These are phyloP conservation scores for Oedothorax gibbosus DNA, from an alignment of 1,140 invertebrate genomes.

Conservation along the genomic window DNA sequence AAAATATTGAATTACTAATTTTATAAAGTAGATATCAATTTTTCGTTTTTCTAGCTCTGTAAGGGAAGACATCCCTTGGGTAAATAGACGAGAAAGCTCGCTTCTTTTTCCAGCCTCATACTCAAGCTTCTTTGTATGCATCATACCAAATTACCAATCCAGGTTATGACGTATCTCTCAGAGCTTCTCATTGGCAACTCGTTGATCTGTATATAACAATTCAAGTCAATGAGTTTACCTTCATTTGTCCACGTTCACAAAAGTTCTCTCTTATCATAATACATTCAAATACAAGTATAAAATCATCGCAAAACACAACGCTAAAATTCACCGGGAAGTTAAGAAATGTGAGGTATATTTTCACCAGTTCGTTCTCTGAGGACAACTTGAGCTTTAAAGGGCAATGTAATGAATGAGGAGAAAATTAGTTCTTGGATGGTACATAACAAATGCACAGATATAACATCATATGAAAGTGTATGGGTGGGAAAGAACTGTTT, in stretches of 20 bases:
- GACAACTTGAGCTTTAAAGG: constrained; percentile 42
- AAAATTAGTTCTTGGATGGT: constrained; percentile 53
- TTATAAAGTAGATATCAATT: constrained; percentile 3
- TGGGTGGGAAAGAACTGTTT: constrained; percentile 38
- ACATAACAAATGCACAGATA: constrained; percentile 49
- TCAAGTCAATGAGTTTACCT: constrained; percentile 29
- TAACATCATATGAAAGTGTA: constrained; percentile 47
- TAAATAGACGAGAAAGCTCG: constrained; percentile 22
- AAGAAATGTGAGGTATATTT: constrained; percentile 49
- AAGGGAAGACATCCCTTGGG: background rate
- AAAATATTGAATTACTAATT: constrained; percentile 29
- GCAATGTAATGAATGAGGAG: constrained; percentile 1
- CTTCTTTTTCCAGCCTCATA: constrained; percentile 40
- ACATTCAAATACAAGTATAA: constrained; percentile 39
- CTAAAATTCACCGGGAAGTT: constrained; percentile 60
- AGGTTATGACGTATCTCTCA: constrained; percentile 36
- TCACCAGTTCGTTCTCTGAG: constrained; percentile 28
- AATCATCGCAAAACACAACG: constrained; percentile 50
- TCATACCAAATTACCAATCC: constrained; percentile 14
- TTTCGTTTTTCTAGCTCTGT: background rate
- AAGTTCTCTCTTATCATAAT: constrained; percentile 27
- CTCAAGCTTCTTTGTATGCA: constrained; percentile 54
- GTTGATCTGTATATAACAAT: constrained; percentile 40
- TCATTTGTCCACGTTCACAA: constrained; percentile 11
- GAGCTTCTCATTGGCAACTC: constrained; percentile 38